phyloP scores from a whole-genome alignment of 2,113 vertebrate species.

The Myocastor coypus region DNA sequence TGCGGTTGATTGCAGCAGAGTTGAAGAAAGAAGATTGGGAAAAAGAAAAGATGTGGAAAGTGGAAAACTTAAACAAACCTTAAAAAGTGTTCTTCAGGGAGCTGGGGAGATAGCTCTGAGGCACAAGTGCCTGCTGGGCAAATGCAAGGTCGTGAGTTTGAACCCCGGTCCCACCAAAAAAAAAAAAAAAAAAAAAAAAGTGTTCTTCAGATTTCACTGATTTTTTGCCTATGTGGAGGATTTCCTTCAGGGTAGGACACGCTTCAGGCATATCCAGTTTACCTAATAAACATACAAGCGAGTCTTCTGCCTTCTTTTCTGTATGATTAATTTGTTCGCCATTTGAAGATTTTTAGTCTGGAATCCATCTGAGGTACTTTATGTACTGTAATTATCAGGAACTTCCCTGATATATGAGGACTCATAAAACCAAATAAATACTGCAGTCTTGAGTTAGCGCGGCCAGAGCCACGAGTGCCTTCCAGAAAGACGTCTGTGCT shows the following conservation, averaged over 20 bases:
- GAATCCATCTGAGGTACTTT: slow-evolving; percentile 53
- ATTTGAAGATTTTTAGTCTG: slow-evolving; percentile 50
- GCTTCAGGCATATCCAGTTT: not conserved
- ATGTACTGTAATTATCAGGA: slow-evolving; percentile 8
- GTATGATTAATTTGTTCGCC: slow-evolving; percentile 33
- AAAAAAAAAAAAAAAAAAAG: too few species aligned
- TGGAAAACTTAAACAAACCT: not conserved
- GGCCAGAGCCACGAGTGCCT: not conserved
- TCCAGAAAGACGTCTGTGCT: not conserved
- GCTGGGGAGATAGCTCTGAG: too few species aligned
- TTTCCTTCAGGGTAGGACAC: slow-evolving; percentile 22
- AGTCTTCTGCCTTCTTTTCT: not conserved
- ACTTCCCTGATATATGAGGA: slow-evolving; percentile 34
- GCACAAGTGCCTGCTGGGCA: too few species aligned
- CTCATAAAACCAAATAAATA: slow-evolving; percentile 41
- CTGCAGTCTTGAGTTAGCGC: not conserved
- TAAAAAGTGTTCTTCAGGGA: not conserved
- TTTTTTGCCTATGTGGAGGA: not conserved
- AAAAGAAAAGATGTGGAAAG: not conserved
- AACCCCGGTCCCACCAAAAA: too few species aligned
- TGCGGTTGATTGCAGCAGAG: not conserved
- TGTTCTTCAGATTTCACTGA: not conserved
- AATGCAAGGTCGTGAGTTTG: too few species aligned
- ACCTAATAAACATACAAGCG: not conserved
- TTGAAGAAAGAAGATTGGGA: not conserved